Evolutionary conservation across 1,140 invertebrate genomes (phyloP), one percentile per base, ranked within the genome.

Genomic region (Trinorchestia longiramus): DNA sequence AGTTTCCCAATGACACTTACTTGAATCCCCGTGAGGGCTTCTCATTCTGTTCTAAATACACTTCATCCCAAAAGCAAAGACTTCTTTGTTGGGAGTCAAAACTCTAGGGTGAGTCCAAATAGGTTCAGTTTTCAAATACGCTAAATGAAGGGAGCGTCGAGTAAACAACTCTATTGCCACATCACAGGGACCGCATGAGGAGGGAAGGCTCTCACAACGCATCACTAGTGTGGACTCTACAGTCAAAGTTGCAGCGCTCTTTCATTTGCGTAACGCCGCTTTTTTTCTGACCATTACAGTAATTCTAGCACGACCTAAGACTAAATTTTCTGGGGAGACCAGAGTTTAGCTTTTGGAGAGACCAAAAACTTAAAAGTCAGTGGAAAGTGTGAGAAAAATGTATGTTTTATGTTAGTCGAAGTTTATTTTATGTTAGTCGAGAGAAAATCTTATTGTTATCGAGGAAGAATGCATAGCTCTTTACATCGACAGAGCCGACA

Each of bases 131-230:
- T 91, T 77, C 41, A 43, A 91, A 91, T 91, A 91, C 88, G 43
- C 88, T 44, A 91, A 91, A 91, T 42, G 41, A 43, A 91, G 88
- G 41, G 88, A 42, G 11, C 43, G 88, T 91, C 88, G 88, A 91
- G 88, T 91, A 91, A 91, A 91, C 88, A 91, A 91, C 88, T 91
- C 88, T 43, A 91, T 91, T 91, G 88, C 88, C 41, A 42, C 88
- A 91, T 91, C 88, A 91, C 41, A 91, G 43, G 36, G 8, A 91
- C 88, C 88, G 88, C 88, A 43, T 42, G 41, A 43, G 88, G 43
- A 91, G 88, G 43, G 43, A 43, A 28, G 62, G 1, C 62, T 77
- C 62, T 77, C 62, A 77, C 62, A 77, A 15, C 62, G 15, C 62
- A 77, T 77, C 62, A 77, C 62, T 36, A 77, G 62, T 77, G 62